A percentile compares a stretch with the other conserved stretches of the same genome.
Evolutionary conservation across 2,797 vertebrate genomes (phyloP).

Genomic region (Scyliorhinus canicula): DNA sequence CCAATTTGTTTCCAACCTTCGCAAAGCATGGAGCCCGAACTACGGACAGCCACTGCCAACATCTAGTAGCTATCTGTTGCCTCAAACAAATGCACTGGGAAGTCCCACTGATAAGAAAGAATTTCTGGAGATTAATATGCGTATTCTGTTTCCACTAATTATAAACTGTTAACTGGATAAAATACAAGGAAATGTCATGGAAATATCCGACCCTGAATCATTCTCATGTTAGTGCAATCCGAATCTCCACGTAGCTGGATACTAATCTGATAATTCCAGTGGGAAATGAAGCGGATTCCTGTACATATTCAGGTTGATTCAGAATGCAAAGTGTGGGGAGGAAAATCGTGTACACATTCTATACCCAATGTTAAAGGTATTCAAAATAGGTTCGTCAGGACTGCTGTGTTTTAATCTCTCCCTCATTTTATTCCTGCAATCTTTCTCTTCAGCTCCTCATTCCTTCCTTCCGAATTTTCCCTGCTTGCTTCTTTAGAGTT

Average conservation of each 20-base stretch:
- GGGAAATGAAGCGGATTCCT: neutral
- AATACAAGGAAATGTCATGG: constrained; percentile 17
- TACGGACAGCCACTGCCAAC: neutral
- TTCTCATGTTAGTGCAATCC: neutral
- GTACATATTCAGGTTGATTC: neutral
- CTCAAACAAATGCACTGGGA: neutral
- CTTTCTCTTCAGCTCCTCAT: neutral
- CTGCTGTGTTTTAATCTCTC: neutral
- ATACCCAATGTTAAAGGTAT: neutral
- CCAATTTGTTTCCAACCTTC: neutral
- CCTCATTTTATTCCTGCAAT: neutral
- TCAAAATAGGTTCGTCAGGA: neutral
- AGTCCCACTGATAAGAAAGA: constrained; percentile 12
- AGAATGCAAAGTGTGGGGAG: neutral
- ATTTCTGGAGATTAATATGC: neutral
- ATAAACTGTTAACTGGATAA: neutral
- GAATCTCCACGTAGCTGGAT: neutral
- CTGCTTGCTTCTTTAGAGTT: neutral
- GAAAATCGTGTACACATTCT: neutral
- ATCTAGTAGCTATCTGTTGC: neutral
- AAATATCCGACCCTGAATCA: neutral
- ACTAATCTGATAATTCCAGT: neutral
- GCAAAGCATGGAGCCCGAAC: neutral
- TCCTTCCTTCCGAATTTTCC: neutral
- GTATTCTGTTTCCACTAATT: neutral